Conservation (phyloP, 35 echinoderm and acorn worm genomes). For the Ophioderma brevispina region DNA sequence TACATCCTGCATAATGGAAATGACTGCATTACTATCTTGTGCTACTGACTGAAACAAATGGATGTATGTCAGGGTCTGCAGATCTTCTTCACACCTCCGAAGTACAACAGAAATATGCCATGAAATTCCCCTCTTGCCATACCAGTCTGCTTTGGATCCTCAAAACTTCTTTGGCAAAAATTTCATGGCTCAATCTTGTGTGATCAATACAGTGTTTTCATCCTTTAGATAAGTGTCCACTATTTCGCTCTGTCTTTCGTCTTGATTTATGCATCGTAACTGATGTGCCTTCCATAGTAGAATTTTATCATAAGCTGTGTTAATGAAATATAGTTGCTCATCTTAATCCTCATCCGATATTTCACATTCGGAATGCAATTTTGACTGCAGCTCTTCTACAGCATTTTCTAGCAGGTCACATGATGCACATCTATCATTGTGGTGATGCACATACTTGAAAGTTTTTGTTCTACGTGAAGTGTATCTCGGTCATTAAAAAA, state of each 20-base stretch:
- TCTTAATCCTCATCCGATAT: not conserved
- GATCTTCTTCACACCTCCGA: not conserved
- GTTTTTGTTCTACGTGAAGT: too few species aligned
- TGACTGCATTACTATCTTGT: not conserved
- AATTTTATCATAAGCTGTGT: conserved; percentile 6
- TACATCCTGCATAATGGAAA: not conserved
- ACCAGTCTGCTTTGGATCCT: conserved; percentile 32
- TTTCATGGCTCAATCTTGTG: conserved; percentile 39
- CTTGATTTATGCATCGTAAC: conserved; percentile 25
- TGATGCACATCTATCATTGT: not conserved
- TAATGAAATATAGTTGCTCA: not conserved
- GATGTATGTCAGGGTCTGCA: not conserved
- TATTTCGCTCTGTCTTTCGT: not conserved
- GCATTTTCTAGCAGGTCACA: not conserved
- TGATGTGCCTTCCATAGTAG: conserved; percentile 21
- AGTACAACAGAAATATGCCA: conserved; percentile 34
- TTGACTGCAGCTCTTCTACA: not conserved
- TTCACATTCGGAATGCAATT: not conserved
- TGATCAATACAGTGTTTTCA: not conserved
- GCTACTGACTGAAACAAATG: conserved; percentile 5
- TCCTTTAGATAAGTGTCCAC: not conserved
- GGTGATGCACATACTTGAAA: too few species aligned
- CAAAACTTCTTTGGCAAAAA: conserved; percentile 17
- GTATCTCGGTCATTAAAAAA: too few species aligned
- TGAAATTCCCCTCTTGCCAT: conserved; percentile 23